Evolutionary conservation across 2,888 invertebrate species (phyloP).

Genomic region (Suillia variegata): DNA sequence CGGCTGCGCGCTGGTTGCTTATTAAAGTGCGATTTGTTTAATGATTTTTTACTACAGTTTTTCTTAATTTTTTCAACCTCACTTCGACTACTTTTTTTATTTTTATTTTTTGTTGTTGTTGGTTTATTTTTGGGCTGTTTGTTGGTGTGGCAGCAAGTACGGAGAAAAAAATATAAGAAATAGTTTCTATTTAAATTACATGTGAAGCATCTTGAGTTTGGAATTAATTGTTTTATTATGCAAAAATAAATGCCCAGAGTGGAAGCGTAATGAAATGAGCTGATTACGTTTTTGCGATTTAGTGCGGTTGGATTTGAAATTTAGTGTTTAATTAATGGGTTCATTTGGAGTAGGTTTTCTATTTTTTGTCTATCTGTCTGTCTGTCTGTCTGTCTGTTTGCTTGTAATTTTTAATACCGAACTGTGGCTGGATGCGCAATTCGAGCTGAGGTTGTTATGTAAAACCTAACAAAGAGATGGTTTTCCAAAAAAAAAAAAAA

Average conservation of each 20-base stretch:
- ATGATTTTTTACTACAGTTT: slow-evolving; percentile 48
- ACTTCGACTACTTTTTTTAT: background rate
- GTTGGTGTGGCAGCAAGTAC: slow-evolving; percentile 6
- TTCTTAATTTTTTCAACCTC: background rate
- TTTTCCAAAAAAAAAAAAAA: too few species aligned
- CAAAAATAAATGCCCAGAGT: slow-evolving; percentile 40
- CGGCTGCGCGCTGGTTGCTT: slow-evolving; percentile 32
- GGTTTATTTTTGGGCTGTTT: slow-evolving; percentile 10
- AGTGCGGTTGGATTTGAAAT: background rate
- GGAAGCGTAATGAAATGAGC: slow-evolving; percentile 31
- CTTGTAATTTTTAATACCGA: too few species aligned
- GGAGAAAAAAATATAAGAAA: too few species aligned
- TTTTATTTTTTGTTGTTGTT: slow-evolving; percentile 9
- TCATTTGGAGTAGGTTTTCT: slow-evolving; percentile 11
- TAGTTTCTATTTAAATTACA: slow-evolving; percentile 54
- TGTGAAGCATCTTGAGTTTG: slow-evolving; percentile 40
- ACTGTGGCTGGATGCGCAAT: too few species aligned
- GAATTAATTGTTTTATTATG: slow-evolving; percentile 58
- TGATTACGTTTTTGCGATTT: slow-evolving; percentile 14
- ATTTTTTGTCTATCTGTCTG: too few species aligned
- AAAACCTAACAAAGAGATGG: too few species aligned
- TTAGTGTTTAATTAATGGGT: slow-evolving; percentile 4
- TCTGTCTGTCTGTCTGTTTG: too few species aligned
- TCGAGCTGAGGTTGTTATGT: too few species aligned
- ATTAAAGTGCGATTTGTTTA: slow-evolving; percentile 58